phyloP scores from a whole-genome alignment of 1,140 invertebrate species.

The Gerris buenoi region DNA sequence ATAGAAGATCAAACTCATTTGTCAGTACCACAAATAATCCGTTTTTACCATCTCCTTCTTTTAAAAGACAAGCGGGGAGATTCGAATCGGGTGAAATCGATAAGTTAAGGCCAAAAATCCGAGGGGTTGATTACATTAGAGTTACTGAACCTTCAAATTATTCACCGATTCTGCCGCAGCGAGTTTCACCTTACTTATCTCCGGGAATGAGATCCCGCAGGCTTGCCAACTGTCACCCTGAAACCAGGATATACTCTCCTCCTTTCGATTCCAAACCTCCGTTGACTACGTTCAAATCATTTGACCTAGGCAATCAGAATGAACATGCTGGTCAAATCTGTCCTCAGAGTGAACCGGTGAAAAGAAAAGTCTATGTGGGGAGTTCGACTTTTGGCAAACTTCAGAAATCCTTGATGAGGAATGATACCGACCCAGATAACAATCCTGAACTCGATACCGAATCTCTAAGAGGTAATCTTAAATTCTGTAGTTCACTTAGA shows the following conservation, averaged over 20 bases:
- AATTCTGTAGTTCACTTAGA: too few relatives aligned
- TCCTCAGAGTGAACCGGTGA: slow-evolving; percentile 52
- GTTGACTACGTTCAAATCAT: slow-evolving; percentile 31
- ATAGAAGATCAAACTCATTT: not conserved
- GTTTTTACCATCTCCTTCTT: not conserved
- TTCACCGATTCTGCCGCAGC: not conserved
- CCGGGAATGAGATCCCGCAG: not conserved
- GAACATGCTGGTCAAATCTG: slow-evolving; percentile 37
- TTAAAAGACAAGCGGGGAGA: not conserved
- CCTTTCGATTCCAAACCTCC: slow-evolving; percentile 23
- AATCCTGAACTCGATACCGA: slow-evolving; percentile 10
- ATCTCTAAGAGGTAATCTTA: slow-evolving; percentile 11
- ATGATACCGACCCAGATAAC: not conserved
- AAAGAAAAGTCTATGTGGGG: slow-evolving; percentile 47
- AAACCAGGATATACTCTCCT: slow-evolving; percentile 16
- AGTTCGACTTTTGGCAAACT: slow-evolving; percentile 28
- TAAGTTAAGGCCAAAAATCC: not conserved
- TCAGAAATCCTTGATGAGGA: slow-evolving; percentile 19
- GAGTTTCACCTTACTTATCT: not conserved
- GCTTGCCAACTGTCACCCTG: slow-evolving; percentile 5
- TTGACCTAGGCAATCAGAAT: slow-evolving; percentile 32
- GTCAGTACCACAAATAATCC: not conserved
- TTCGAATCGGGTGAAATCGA: not conserved
- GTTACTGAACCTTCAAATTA: not conserved
- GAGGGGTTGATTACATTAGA: not conserved